phyloP scores from a whole-genome alignment of 35 echinoderm and acorn worm genomes.

The Diadema setosum region DNA sequence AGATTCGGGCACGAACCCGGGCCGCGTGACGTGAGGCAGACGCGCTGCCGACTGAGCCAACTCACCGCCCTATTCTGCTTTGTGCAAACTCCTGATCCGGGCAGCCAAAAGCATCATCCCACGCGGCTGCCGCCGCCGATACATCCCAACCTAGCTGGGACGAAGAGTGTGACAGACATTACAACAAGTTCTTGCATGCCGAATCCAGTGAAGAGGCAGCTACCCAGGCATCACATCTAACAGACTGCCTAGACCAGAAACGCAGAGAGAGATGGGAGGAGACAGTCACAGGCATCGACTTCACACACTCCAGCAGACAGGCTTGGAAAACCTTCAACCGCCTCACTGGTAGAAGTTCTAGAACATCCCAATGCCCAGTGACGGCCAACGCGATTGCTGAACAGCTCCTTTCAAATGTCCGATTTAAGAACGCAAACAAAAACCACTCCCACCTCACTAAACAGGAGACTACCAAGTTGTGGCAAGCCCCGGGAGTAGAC shows the following conservation, averaged over 20 bases:
- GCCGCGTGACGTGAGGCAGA: no score
- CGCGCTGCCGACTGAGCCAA: no score
- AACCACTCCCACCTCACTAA: neutral
- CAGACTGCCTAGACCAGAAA: neutral
- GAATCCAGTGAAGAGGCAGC: neutral
- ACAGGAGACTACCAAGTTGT: neutral
- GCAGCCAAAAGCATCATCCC: neutral
- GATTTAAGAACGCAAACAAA: neutral
- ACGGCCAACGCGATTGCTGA: neutral
- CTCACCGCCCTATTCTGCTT: no score
- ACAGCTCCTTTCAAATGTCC: neutral
- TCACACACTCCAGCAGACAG: slow-evolving; percentile 4
- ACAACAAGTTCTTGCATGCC: neutral
- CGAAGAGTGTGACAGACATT: neutral
- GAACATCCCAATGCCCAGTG: neutral
- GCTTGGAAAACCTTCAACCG: neutral
- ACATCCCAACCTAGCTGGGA: slow-evolving; percentile 36
- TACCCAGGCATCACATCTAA: neutral
- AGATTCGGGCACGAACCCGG: no score
- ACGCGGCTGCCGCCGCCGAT: neutral
- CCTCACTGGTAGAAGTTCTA: neutral
- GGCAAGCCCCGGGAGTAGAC: neutral
- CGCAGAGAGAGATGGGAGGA: neutral
- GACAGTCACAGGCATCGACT: slow-evolving; percentile 1
- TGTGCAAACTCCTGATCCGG: neutral